Conservation (phyloP, 2,113 vertebrate genomes). For the Pygoscelis antarcticus region DNA sequence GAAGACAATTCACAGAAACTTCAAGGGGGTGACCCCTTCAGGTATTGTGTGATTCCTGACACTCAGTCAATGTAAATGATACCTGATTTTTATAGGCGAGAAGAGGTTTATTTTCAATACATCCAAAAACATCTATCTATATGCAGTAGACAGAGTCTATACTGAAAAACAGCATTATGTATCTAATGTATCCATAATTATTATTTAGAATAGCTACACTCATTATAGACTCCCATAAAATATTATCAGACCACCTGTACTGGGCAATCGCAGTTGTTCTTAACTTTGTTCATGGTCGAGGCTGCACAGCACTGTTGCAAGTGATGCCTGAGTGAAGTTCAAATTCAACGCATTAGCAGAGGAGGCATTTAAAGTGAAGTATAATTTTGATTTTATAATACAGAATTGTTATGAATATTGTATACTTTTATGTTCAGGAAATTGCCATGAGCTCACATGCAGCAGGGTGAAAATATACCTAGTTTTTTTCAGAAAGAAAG, state of each 20-base stretch:
- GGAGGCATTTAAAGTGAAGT: background rate
- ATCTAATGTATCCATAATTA: background rate
- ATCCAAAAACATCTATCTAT: background rate
- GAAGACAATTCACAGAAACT: constrained; percentile 38
- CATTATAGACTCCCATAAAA: background rate
- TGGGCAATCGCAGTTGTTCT: background rate
- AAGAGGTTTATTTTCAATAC: background rate
- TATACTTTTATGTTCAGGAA: constrained; percentile 2
- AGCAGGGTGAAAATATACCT: constrained; percentile 54
- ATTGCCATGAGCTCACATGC: constrained; percentile 28
- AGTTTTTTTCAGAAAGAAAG: constrained; percentile 23
- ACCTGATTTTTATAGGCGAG: background rate
- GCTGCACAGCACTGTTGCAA: background rate
- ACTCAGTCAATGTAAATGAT: background rate
- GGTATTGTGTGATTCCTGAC: background rate
- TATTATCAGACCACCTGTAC: background rate
- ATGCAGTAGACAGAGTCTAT: background rate
- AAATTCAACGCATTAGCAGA: background rate
- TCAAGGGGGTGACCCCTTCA: background rate
- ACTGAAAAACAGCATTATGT: background rate
- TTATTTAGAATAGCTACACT: background rate
- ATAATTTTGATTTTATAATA: constrained; percentile 13
- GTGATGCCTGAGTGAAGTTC: background rate
- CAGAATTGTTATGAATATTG: background rate
- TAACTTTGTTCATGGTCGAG: background rate